A percentile compares a stretch with the other conserved stretches of the same genome.
Conservation (phyloP, 2,797 vertebrate genomes). For the Phataginus tricuspis region DNA sequence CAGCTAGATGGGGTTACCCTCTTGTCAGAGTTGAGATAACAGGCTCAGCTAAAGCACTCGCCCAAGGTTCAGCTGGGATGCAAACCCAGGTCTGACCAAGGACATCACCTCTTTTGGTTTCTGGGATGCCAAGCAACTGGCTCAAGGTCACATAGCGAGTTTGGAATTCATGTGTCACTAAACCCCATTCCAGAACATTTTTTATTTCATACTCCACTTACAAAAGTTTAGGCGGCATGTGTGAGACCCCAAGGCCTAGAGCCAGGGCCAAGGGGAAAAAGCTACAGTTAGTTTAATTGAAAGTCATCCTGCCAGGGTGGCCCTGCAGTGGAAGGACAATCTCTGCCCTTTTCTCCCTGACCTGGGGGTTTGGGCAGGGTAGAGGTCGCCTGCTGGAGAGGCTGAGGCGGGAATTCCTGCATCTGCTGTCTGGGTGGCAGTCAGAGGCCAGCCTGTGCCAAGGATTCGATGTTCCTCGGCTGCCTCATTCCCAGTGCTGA, state of each 20-base stretch:
- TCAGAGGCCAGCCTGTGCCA: background rate
- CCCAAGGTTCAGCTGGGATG: background rate
- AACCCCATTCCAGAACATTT: background rate
- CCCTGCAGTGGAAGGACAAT: background rate
- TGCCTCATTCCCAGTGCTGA: background rate
- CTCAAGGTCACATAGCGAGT: background rate
- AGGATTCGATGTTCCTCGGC: background rate
- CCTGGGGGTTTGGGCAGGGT: background rate
- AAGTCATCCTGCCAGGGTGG: background rate
- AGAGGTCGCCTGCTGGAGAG: background rate
- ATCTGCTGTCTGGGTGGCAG: background rate
- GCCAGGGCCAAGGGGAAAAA: background rate
- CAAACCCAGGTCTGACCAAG: background rate
- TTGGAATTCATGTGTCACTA: background rate
- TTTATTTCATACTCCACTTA: background rate
- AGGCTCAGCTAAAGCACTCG: background rate
- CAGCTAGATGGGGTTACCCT: background rate
- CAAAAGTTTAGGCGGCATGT: background rate
- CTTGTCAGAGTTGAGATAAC: background rate
- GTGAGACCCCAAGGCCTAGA: background rate
- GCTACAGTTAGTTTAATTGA: background rate
- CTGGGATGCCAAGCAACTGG: background rate
- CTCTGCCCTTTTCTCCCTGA: background rate
- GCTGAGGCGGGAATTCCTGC: background rate
- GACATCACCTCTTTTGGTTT: background rate